Base-by-base conservation (phyloP, 37 sponge, comb jelly and placozoan genomes). In the Spongilla lacustris region DNA sequence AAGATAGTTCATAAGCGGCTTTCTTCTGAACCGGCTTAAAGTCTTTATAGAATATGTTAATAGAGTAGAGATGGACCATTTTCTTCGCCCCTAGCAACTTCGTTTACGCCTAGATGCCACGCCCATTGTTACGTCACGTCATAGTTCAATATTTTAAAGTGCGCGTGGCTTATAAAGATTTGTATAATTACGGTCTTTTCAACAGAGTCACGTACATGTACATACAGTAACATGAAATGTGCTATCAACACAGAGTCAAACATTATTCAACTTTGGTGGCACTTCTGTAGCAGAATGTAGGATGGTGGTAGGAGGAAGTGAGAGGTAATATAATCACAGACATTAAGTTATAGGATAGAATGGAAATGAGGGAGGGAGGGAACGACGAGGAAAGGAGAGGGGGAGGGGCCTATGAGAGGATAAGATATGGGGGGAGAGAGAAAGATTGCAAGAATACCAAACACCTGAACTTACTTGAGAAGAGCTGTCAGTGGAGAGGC, bases 1-100 rank as follows among this genome's bases (percentile, higher is more conserved):
- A 92, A 11, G 95, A 94, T 13, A 96, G 73, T 11, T 96, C 94
- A 83, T 87, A 91, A 12, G 92, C 24, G 0, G 94, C 92, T 67
- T 94, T 94, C 88, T 96, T 93, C 36, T 91, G 89, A 4, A 94
- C 88, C 33, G 97, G 89, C 81, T 93, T 96, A 50, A 36, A 32
- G 36, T 67, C 66, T 75, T 89, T 93, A 80, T 91, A 96, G 74
- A 87, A 92, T 32, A 96, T 68, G 27, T 5, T 76, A n/a, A 96
- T 89, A n/a, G 97, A 81, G 58, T 75, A 96, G 50, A 96, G 67
- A 26, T 82, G 84, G 49, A 95, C 91, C 91, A 91, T 91, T 67
- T 5, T 78, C 25, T 24, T 48, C 4, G 37, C 36, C 58, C 58
- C 21, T 17, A 58, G 58, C 58, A 58, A 58, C 58, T 58, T 58